Evolutionary conservation across 2,113 vertebrate species (phyloP).

Genomic region (Rhea americana): DNA sequence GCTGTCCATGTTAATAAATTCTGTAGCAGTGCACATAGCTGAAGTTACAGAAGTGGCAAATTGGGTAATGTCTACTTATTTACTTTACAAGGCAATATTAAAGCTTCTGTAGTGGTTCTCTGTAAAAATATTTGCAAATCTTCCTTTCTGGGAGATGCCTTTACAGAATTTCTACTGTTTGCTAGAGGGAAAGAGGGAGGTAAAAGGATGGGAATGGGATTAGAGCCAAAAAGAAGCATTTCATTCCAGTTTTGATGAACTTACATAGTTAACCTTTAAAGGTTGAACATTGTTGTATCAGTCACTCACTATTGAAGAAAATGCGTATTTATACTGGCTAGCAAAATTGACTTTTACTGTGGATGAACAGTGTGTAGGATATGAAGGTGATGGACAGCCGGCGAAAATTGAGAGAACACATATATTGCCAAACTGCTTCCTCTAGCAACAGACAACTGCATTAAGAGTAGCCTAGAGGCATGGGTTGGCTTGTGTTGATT

Average conservation of each 20-base stretch:
- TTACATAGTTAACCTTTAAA: not conserved
- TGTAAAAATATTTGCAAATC: not conserved
- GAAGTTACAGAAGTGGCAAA: not conserved
- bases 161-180: not conserved
- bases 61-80: not conserved
- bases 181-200: not conserved
- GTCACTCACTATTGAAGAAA: not conserved
- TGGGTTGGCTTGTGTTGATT: not conserved
- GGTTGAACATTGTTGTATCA: not conserved
- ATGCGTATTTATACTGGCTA: not conserved
- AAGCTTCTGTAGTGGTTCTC: not conserved
- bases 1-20: not conserved
- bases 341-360: not conserved
- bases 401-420: not conserved
- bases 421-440: not conserved
- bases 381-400: not conserved
- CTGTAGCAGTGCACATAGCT: not conserved
- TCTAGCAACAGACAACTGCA: not conserved
- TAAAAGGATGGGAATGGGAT: not conserved
- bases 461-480: not conserved
- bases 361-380: not conserved
- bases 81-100: not conserved
- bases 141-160: not conserved
- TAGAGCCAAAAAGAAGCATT: not conserved
- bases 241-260: not conserved